Base-by-base conservation (phyloP, 2,797 vertebrate species). In the Lepus townsendii region DNA sequence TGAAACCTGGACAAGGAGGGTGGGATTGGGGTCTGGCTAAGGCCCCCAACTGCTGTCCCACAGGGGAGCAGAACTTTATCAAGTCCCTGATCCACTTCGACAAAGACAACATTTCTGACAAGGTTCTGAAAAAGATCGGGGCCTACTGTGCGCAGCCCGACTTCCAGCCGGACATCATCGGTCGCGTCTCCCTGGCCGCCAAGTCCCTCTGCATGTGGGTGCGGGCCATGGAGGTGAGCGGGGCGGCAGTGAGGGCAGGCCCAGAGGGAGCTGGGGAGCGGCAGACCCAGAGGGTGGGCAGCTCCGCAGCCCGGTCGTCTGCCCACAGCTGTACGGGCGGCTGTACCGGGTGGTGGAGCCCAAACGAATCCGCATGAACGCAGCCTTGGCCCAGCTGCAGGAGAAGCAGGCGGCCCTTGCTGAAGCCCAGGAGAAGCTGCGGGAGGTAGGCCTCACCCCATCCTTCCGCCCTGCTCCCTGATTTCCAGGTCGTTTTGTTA, bases 161-260 rank as follows among this genome's bases (percentile, higher is more conserved):
- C 98, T 99, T 99, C 98, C 98, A 99, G 90, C 98, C 99, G 0
- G 99, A 99, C 22, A 99, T 99, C 95, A 99, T 99, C 0, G 99
- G 99, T 73, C 98, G 99, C 1, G 99, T 99, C 30, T 99, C 99
- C 0, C 97, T 99, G 12, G 99, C 99, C 0, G 99, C 99, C 84
- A 99, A 99, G 94, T 99, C 99, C 52, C 99, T 99, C 71, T 99
- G 99, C 97, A 99, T 99, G 99, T 99, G 99, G 99, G 99, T 99
- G 91, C 98, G 99, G 92, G 99, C 99, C 96, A 99, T 99, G 99
- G 99, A 99, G 99, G 99, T 99, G 93, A 97, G 95, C 1, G 1
- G 47, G 7, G 26, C 32, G 5, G 24, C 11, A 0, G 5, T 0
- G 27, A 17, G 32, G 80, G 22, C 8, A 0, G 17, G 32, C 32